A percentile compares a stretch with the other conserved stretches of the same genome.
These are phyloP conservation scores for Campoletis sonorensis DNA, from an alignment of 1,140 invertebrate genomes.

Conservation along the genomic window DNA sequence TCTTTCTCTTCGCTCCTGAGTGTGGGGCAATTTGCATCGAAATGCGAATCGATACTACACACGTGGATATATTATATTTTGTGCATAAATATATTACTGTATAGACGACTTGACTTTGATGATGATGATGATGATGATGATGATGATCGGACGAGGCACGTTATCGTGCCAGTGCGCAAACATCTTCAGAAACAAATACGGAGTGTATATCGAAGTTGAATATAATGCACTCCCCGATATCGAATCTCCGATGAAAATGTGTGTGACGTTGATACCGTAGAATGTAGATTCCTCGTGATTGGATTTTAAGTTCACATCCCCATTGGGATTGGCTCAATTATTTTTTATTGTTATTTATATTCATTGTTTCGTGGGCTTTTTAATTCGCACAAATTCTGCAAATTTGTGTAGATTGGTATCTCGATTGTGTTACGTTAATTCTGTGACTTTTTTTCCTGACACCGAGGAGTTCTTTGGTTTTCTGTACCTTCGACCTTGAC, in stretches of 20 bases:
- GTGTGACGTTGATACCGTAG: not conserved
- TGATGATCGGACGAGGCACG: conserved; percentile 25
- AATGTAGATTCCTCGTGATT: not conserved
- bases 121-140: conserved; percentile 29
- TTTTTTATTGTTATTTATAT: conserved; percentile 44
- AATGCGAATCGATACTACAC: conserved; percentile 57
- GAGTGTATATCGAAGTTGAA: not conserved
- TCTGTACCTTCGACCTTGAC: too few species aligned
- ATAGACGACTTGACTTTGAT: conserved; percentile 13
- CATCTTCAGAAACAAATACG: not conserved
- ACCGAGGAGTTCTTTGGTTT: too few species aligned
- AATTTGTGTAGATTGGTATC: not conserved
- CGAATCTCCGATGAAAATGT: not conserved
- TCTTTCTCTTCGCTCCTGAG: conserved; percentile 22
- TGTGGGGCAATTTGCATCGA: conserved; percentile 64
- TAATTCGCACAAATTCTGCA: not conserved
- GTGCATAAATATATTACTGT: not conserved
- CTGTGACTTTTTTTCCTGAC: too few species aligned
- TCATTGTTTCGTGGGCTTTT: conserved; percentile 26
- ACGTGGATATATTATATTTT: not conserved
- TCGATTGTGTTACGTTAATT: conserved; percentile 1
- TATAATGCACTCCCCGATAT: conserved; percentile 7
- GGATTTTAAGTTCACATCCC: conserved; percentile 17
- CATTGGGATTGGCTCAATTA: conserved; percentile 41
- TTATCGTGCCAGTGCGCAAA: conserved; percentile 26